Percentiles rank a stretch among this genome's conserved stretches.
These are phyloP conservation scores for Rhinoptilus africanus DNA, from an alignment of 2,113 vertebrate species.

Conservation along the genomic window DNA sequence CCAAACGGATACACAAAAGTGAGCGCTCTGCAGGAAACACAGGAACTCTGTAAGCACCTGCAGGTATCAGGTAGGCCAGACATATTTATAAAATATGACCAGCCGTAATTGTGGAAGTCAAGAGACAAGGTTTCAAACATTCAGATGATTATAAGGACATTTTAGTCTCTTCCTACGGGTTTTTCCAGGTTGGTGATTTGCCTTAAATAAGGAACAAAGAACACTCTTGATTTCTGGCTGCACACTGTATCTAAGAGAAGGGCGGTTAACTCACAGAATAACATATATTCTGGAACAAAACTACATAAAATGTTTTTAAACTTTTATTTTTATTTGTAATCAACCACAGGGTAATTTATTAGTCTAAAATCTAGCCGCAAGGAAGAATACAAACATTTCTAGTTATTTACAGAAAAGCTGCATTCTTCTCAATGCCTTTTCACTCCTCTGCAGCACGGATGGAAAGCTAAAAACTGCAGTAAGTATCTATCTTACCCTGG, in stretches of 20 bases:
- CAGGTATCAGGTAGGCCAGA: background rate
- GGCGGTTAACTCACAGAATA: background rate
- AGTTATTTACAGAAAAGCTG: background rate
- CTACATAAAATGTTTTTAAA: background rate
- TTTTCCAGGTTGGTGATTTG: background rate
- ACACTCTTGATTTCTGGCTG: background rate
- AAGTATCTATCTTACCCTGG: background rate
- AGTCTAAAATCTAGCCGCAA: background rate
- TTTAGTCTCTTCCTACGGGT: background rate
- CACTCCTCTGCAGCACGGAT: background rate
- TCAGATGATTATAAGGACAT: background rate
- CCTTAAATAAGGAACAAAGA: background rate
- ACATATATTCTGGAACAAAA: background rate
- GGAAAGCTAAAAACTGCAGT: background rate
- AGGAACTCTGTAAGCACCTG: background rate
- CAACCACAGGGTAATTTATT: background rate
- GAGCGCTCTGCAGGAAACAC: constrained; percentile 81
- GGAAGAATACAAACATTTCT: background rate
- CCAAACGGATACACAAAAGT: constrained; percentile 94
- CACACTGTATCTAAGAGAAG: background rate
- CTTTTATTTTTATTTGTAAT: background rate
- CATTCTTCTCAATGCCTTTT: background rate
- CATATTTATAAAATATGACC: no score
- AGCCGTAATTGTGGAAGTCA: background rate
- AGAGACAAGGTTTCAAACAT: background rate